Conservation (phyloP, 2,797 vertebrate species). For the Aselliscus stoliczkanus region DNA sequence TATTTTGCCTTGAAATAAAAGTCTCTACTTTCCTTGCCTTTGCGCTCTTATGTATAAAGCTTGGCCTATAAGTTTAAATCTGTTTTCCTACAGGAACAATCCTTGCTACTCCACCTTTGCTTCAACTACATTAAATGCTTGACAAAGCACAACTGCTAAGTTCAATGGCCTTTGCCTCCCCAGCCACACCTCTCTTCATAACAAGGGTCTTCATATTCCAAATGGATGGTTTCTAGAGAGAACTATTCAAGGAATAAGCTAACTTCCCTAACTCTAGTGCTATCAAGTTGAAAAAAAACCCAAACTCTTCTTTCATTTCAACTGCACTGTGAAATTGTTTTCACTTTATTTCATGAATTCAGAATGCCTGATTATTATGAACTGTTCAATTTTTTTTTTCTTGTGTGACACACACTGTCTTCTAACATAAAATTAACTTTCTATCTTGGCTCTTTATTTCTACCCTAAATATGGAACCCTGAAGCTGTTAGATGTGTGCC, state of each 20-base stretch:
- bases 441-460: neutral
- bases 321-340: neutral
- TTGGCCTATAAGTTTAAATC: neutral
- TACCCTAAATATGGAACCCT: neutral
- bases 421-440: neutral
- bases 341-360: neutral
- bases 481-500: neutral
- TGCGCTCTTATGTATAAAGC: neutral
- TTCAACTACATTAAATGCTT: neutral
- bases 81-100: constrained; percentile 29
- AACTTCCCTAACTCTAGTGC: neutral
- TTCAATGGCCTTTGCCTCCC: neutral
- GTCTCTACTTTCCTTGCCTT: neutral
- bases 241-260: neutral
- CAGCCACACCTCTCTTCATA: neutral
- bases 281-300: neutral
- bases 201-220: neutral
- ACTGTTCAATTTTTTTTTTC: neutral
- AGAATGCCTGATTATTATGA: neutral
- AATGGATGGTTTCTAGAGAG: neutral
- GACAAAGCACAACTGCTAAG: neutral
- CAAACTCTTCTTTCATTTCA: neutral
- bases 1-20: constrained; percentile 15
- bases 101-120: neutral
- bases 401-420: neutral